Conservation (phyloP, 2,113 vertebrate species). For the Mesoclemmys tuberculata region DNA sequence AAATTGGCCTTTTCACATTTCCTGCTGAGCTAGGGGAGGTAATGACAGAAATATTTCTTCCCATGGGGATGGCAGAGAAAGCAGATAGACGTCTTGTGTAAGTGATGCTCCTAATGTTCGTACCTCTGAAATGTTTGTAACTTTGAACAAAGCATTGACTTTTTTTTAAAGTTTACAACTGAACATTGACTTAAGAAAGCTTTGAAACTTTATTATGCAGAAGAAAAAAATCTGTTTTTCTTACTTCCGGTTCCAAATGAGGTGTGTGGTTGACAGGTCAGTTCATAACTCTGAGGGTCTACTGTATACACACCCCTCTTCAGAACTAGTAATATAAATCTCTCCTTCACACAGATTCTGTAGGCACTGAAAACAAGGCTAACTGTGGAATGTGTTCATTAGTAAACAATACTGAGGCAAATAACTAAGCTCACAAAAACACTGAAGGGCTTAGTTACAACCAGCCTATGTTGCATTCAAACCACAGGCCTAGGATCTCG, state of each 20-base stretch:
- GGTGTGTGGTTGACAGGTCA: too few relatives aligned
- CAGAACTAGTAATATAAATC: background rate
- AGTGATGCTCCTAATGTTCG: background rate
- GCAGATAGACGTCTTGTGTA: constrained; percentile 49
- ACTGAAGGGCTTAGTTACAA: background rate
- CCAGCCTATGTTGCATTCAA: background rate
- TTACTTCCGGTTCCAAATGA: too few relatives aligned
- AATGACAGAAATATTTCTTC: constrained; percentile 36
- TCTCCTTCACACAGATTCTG: background rate
- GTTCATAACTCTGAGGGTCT: too few relatives aligned
- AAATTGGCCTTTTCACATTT: background rate
- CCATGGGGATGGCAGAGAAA: background rate
- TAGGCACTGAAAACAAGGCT: background rate
- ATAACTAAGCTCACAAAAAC: background rate
- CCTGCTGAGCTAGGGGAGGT: background rate
- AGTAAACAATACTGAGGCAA: background rate
- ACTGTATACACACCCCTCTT: background rate
- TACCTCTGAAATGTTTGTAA: too few relatives aligned
- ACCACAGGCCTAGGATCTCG: accelerated
- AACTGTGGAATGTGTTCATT: background rate
- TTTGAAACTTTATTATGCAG: too few relatives aligned
- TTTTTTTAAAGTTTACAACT: too few relatives aligned
- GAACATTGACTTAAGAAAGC: too few relatives aligned
- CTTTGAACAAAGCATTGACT: too few relatives aligned
- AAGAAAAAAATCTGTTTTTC: too few relatives aligned